Evolutionary conservation across 2,888 invertebrate species (phyloP).

Genomic region (Nomada hirtipes): DNA sequence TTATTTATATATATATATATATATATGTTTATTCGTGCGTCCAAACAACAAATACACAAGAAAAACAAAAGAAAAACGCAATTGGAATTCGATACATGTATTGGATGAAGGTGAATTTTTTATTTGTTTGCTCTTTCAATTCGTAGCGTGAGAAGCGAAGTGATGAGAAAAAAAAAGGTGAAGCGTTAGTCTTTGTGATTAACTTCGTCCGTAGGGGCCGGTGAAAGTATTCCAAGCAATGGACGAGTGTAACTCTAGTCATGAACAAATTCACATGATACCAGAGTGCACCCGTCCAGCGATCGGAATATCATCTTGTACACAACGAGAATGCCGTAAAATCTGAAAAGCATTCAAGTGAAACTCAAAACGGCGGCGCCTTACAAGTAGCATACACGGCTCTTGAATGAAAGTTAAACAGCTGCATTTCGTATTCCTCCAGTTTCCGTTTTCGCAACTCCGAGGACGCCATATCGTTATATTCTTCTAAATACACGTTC

Average conservation of each 20-base stretch:
- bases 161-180: slow-evolving; percentile 32
- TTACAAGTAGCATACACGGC: slow-evolving; percentile 77
- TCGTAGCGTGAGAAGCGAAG: slow-evolving; percentile 1
- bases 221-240: slow-evolving; percentile 73
- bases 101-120: slow-evolving; percentile 51
- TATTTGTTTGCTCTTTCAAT: slow-evolving; percentile 44
- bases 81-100: slow-evolving; percentile 13
- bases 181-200: slow-evolving; percentile 60
- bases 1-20: slow-evolving; percentile 1
- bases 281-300: slow-evolving; percentile 81
- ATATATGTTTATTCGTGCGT: neutral
- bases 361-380: slow-evolving; percentile 60
- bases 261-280: slow-evolving; percentile 80
- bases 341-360: slow-evolving; percentile 60
- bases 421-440: slow-evolving; percentile 81
- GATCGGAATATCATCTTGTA: slow-evolving; percentile 61
- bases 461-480: slow-evolving; percentile 64
- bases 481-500: slow-evolving; percentile 20
- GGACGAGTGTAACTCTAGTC: slow-evolving; percentile 83
- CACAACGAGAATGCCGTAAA: slow-evolving; percentile 20
- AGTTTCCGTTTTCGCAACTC: slow-evolving; percentile 71
- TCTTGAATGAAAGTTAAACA: slow-evolving; percentile 79
- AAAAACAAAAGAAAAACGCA: slow-evolving; percentile 30
- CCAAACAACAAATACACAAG: slow-evolving; percentile 2
- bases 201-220: slow-evolving; percentile 49